These are phyloP conservation scores for Marmota flaviventris DNA, from an alignment of 2,113 vertebrate species.

Conservation along the genomic window DNA sequence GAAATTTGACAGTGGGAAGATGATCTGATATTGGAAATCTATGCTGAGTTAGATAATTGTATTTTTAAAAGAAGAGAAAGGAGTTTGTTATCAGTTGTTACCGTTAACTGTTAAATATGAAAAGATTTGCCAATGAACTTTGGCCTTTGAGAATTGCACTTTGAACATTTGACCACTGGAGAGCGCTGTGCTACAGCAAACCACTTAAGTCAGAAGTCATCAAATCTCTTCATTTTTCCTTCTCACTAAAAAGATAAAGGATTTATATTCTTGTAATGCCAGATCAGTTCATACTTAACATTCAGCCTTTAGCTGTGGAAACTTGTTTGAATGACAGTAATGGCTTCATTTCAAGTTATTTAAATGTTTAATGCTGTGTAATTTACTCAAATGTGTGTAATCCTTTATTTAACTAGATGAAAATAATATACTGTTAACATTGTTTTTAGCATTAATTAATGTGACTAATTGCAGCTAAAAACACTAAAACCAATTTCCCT, in stretches of 20 bases:
- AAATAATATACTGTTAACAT: conserved; percentile 83
- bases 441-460: conserved; percentile 84
- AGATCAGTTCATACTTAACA: conserved; percentile 84
- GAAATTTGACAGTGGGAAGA: conserved; percentile 25
- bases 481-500: conserved; percentile 44
- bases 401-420: conserved; percentile 82
- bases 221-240: conserved; percentile 74
- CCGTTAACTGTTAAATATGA: neutral
- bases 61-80: neutral
- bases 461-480: conserved; percentile 76
- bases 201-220: conserved; percentile 55
- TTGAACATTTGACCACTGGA: conserved; percentile 79
- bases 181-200: conserved; percentile 82
- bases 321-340: conserved; percentile 87
- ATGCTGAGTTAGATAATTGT: neutral
- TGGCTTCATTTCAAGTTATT: conserved; percentile 86
- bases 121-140: neutral
- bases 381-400: conserved; percentile 84
- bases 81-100: neutral
- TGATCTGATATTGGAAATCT: neutral
- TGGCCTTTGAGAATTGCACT: conserved; percentile 49
- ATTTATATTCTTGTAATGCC: conserved; percentile 84
- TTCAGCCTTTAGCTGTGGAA: conserved; percentile 82
- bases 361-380: conserved; percentile 85
- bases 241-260: conserved; percentile 81